A percentile compares a stretch with the other conserved stretches of the same genome.
Conservation (phyloP, 2,113 vertebrate genomes). For the Oophaga pumilio region DNA sequence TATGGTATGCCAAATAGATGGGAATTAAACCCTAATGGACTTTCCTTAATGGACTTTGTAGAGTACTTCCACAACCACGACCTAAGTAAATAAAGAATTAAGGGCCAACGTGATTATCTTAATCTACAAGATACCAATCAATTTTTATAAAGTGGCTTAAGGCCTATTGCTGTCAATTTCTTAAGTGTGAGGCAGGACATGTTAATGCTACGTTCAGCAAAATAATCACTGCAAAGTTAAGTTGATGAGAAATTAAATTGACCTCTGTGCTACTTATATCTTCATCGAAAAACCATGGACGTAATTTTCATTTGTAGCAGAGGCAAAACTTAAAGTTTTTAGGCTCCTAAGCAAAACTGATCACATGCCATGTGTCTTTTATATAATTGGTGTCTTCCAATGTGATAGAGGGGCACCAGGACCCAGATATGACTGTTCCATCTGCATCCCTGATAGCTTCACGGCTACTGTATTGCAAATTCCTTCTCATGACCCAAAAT, state of each 20-base stretch:
- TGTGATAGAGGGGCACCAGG: not conserved
- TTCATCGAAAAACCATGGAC: not conserved
- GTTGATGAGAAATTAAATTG: slow-evolving; percentile 29
- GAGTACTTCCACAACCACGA: not conserved
- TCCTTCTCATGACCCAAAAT: slow-evolving; percentile 71
- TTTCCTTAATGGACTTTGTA: not conserved
- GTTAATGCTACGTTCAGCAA: not conserved
- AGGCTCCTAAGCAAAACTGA: no score
- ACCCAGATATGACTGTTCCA: not conserved
- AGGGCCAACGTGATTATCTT: not conserved
- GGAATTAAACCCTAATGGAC: not conserved
- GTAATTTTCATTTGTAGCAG: not conserved
- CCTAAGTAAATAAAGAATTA: slow-evolving; percentile 7
- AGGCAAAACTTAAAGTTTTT: not conserved
- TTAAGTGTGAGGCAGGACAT: not conserved
- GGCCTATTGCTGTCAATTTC: not conserved
- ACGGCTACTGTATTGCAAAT: slow-evolving; percentile 65
- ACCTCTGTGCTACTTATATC: not conserved
- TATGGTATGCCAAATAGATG: not conserved
- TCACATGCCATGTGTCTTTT: no score
- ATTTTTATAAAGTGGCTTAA: slow-evolving; percentile 32
- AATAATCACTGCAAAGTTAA: not conserved
- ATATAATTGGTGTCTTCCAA: not conserved
- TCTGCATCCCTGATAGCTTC: not conserved
- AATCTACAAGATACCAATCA: slow-evolving; percentile 17